Evolutionary conservation across 1,140 invertebrate species (phyloP).

Genomic region (Pristionchus pacificus): DNA sequence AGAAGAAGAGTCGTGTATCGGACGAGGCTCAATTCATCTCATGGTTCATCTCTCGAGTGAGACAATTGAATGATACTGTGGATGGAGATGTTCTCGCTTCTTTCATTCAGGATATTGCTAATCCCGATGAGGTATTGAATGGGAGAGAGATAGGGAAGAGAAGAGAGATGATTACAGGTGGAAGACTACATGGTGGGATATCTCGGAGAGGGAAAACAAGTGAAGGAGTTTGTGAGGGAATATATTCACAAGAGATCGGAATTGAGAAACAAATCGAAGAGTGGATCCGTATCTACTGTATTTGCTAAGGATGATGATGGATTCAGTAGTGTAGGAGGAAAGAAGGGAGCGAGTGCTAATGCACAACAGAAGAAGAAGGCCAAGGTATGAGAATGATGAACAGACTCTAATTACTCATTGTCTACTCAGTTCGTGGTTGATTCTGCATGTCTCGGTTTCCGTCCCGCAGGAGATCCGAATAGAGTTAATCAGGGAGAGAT

Average conservation of each 20-base stretch:
- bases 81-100: slow-evolving; percentile 30
- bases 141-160: too few species aligned
- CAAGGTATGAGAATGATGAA: slow-evolving; percentile 15
- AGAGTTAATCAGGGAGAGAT: slow-evolving; percentile 35
- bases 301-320: too few species aligned
- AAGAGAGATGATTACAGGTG: too few species aligned
- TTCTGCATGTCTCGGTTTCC: slow-evolving; percentile 29
- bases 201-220: slow-evolving; percentile 17
- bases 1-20: too few species aligned
- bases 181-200: slow-evolving; percentile 36
- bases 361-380: slow-evolving; percentile 36
- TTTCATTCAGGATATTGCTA: slow-evolving; percentile 23
- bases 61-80: too few species aligned
- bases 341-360: neutral
- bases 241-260: slow-evolving; percentile 29
- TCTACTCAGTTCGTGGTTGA: slow-evolving; percentile 24
- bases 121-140: slow-evolving; percentile 11
- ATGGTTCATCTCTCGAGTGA: too few species aligned
- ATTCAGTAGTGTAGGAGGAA: neutral
- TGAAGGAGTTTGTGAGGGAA: slow-evolving; percentile 34
- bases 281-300: too few species aligned
- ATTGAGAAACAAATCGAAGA: slow-evolving; percentile 15
- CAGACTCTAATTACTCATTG: neutral
- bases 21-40: too few species aligned
- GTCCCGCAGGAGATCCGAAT: slow-evolving; percentile 34